Evolutionary conservation across 2,888 invertebrate species (phyloP), one percentile per base, ranked within the genome.

Genomic region (Plagiodera versicolora): DNA sequence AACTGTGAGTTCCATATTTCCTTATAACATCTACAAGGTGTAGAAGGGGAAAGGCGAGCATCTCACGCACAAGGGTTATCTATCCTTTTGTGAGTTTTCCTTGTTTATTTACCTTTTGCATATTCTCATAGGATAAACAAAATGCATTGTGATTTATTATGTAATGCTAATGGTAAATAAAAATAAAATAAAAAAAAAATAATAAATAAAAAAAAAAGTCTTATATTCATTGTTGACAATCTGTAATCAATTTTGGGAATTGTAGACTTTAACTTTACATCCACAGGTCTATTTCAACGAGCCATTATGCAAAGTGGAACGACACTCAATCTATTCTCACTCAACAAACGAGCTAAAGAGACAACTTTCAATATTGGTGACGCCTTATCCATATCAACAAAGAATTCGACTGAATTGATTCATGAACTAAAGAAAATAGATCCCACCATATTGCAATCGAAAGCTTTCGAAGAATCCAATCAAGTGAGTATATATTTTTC

Each of bases 231-330:
- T n/a, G n/a, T n/a, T n/a, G n/a, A n/a, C n/a, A n/a, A n/a, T n/a
- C n/a, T n/a, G n/a, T n/a, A n/a, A n/a, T n/a, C n/a, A n/a, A n/a
- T n/a, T n/a, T n/a, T n/a, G n/a, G n/a, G n/a, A n/a, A n/a, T n/a
- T n/a, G n/a, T n/a, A n/a, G n/a, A n/a, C n/a, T n/a, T n/a, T n/a
- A n/a, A n/a, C n/a, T n/a, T n/a, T n/a, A n/a, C n/a, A n/a, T n/a
- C n/a, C n/a, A 47, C 17, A 64, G 64, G 64, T n/a, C 46, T 65
- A 32, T 65, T 63, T 32, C 44, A 49, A 18, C 32, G 46, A 28
- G 59, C 58, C 9, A 65, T 65, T 16, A 58, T 63, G 63, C 50
- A 60, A n/a, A 65, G 65, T 44, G 65, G 65, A 5, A 53, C 58
- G 14, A 63, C 62, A 11, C 28, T 65, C 24, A 53, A 46, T 20